These are phyloP conservation scores for Cotesia typhae DNA, from an alignment of 1,140 invertebrate genomes.

Conservation along the genomic window DNA sequence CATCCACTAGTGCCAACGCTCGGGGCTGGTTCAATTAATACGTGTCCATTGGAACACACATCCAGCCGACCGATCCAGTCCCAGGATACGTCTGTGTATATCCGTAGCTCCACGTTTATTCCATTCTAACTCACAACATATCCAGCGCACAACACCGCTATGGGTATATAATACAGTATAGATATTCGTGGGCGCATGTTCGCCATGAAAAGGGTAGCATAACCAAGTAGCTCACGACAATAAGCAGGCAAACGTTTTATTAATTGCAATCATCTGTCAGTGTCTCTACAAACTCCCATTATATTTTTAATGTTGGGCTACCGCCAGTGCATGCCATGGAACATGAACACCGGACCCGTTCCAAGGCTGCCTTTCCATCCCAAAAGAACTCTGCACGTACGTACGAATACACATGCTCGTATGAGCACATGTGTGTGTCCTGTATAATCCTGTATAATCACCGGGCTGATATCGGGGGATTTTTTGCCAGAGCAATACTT, in stretches of 20 bases:
- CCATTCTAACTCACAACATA: not conserved
- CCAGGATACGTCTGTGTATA: slow-evolving; percentile 21
- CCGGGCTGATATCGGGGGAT: not conserved
- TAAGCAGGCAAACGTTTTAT: slow-evolving; percentile 62
- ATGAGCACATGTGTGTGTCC: too few species aligned
- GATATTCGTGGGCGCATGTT: slow-evolving; percentile 19
- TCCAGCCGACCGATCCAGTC: slow-evolving; percentile 21
- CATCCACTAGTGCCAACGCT: slow-evolving; percentile 59
- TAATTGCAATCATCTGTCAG: slow-evolving; percentile 63
- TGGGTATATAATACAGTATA: slow-evolving; percentile 15
- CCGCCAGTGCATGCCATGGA: not conserved
- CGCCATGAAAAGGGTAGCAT: slow-evolving; percentile 56
- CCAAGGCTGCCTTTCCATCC: too few species aligned
- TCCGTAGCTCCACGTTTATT: slow-evolving; percentile 13
- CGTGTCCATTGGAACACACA: slow-evolving; percentile 53
- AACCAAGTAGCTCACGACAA: slow-evolving; percentile 59
- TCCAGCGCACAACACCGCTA: not conserved
- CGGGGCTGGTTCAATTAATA: slow-evolving; percentile 58
- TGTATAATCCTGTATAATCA: too few species aligned
- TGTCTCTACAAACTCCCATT: slow-evolving; percentile 51
- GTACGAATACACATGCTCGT: too few species aligned
- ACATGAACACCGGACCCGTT: too few species aligned
- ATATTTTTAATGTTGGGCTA: slow-evolving; percentile 51
- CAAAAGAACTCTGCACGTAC: too few species aligned
- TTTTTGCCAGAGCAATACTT: not conserved